Evolutionary conservation across 2,113 vertebrate genomes (phyloP).

Genomic region (Reinhardtius hippoglossoides): DNA sequence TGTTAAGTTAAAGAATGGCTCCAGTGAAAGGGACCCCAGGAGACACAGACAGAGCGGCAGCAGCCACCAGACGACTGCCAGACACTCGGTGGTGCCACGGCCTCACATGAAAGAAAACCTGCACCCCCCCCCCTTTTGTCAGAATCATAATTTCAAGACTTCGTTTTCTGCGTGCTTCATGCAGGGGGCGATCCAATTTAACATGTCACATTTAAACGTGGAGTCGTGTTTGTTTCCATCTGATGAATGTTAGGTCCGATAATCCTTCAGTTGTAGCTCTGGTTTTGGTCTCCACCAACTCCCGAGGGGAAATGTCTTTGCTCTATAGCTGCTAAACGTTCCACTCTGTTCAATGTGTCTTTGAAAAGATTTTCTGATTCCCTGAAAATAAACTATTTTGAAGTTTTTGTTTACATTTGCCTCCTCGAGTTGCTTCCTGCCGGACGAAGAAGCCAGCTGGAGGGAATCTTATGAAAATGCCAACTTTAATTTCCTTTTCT

Average conservation of each 20-base stretch:
- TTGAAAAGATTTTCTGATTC: neutral
- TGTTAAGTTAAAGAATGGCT: slow-evolving; percentile 51
- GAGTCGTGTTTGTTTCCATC: neutral
- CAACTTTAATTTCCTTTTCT: too few relatives aligned
- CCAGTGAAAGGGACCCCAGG: slow-evolving; percentile 54
- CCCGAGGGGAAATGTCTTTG: neutral
- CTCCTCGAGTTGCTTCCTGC: neutral
- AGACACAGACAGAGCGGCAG: slow-evolving; percentile 62
- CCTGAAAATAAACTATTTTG: too few relatives aligned
- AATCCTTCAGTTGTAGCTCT: neutral
- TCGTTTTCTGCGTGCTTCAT: slow-evolving; percentile 5
- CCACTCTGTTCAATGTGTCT: neutral
- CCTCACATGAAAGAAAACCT: slow-evolving; percentile 60
- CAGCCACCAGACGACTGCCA: slow-evolving; percentile 45
- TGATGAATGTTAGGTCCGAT: neutral
- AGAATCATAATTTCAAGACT: slow-evolving; percentile 38
- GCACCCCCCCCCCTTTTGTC: neutral
- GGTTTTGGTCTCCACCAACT: neutral
- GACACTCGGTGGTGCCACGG: slow-evolving; percentile 42
- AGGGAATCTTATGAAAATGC: too few relatives aligned
- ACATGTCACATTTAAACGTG: too few relatives aligned
- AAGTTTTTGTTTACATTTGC: too few relatives aligned
- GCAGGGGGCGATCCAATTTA: neutral
- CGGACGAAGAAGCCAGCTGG: neutral
- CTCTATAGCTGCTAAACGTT: neutral